These are phyloP conservation scores for Drosophila parabipectinata DNA, from an alignment of 1,140 invertebrate species.

Conservation along the genomic window DNA sequence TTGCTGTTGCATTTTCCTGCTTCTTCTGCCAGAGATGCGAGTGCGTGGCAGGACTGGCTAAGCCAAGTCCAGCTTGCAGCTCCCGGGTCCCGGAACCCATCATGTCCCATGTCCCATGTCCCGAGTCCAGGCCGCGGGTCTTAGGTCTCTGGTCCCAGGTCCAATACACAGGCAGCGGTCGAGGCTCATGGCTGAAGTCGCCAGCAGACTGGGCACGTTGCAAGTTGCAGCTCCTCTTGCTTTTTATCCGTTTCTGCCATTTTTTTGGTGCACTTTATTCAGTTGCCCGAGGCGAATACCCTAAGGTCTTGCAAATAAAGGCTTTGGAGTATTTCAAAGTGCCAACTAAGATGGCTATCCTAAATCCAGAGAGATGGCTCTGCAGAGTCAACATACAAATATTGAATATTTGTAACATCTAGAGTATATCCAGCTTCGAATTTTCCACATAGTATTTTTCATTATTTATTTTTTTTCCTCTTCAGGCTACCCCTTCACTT, in stretches of 20 bases:
- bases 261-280: slow-evolving; percentile 5
- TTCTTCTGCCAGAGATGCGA: slow-evolving; percentile 15
- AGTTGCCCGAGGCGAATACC: neutral
- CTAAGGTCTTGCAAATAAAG: neutral
- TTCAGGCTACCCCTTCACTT: slow-evolving; percentile 58
- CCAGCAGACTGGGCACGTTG: slow-evolving; percentile 49
- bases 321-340: neutral
- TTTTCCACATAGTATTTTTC: neutral
- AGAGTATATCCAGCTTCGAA: slow-evolving; percentile 23
- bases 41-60: slow-evolving; percentile 2
- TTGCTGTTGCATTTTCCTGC: slow-evolving; percentile 9
- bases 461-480: neutral
- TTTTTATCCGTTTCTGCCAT: slow-evolving; percentile 14
- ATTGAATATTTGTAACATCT: neutral
- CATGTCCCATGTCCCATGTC: slow-evolving; percentile 14
- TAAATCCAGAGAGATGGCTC: too few species aligned
- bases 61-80: slow-evolving; percentile 23
- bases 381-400: too few species aligned
- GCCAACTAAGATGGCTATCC: neutral
- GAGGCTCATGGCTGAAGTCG: neutral
- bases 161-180: slow-evolving; percentile 27
- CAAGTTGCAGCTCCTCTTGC: slow-evolving; percentile 32
- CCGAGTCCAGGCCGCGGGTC: slow-evolving; percentile 19
- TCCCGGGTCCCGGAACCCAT: neutral
- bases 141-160: slow-evolving; percentile 14